Evolutionary conservation across 92 coral and sea anemone species (phyloP).

Genomic region (Pocillopora grandis): DNA sequence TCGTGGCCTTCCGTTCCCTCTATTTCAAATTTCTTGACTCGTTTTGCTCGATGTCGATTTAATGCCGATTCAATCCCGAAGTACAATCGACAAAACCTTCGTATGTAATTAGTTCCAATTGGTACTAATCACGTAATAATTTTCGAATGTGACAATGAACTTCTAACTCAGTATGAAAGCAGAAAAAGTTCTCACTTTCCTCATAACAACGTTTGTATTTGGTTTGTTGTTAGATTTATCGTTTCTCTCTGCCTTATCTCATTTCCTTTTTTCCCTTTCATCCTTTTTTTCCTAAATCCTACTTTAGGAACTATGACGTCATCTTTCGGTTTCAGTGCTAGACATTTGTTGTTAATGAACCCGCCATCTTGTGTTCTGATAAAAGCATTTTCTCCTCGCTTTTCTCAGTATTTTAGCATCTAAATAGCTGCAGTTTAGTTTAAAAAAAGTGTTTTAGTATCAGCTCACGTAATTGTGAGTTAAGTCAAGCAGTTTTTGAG

Average conservation of each 20-base stretch:
- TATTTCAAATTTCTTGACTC: not conserved
- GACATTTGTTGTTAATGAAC: not conserved
- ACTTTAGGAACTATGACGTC: conserved; percentile 14
- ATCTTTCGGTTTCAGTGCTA: not conserved
- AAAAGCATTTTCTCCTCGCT: not conserved
- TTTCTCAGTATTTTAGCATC: not conserved
- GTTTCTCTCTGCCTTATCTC: not conserved
- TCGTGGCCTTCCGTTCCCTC: conserved; percentile 3
- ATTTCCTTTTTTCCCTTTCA: not conserved
- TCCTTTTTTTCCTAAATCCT: not conserved
- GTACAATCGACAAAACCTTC: not conserved
- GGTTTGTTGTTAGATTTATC: no score
- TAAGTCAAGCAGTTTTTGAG: conserved; percentile 5
- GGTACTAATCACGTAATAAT: not conserved
- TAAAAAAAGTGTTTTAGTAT: not conserved
- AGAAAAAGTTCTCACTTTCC: no score
- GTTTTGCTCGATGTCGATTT: not conserved
- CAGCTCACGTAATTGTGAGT: conserved; percentile 13
- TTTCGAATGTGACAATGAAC: not conserved
- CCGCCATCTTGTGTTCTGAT: conserved; percentile 22
- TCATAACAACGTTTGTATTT: no score
- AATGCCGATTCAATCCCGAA: not conserved
- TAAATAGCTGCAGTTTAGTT: not conserved
- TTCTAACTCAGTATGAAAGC: no score
- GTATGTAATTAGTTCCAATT: not conserved